Base-by-base conservation (phyloP, 2,888 invertebrate species). In the Metacarcinus magister region DNA sequence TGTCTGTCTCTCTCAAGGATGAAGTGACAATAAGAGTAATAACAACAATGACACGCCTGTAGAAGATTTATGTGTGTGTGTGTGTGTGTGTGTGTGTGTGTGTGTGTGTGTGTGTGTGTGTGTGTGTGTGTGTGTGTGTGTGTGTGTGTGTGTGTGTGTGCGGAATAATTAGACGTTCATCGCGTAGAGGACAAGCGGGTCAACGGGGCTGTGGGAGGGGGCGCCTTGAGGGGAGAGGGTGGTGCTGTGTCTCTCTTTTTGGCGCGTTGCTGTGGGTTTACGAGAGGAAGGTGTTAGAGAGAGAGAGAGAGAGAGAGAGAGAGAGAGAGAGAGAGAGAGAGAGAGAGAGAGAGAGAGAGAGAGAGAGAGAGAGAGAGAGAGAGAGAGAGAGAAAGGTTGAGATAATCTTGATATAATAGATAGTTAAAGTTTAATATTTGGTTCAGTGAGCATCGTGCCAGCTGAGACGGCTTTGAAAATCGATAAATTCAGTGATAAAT, bases 261-360 rank as follows among this genome's bases (percentile, higher is more conserved):
- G 67, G 67, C n/a, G 67, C 4, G 16, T 16, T 67, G 67, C 23
- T 67, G 67, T 67, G 67, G 67, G 67, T 67, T 67, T 67, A 67
- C 67, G 67, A 23, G 67, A 67, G 67, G 67, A 67, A 67, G 67
- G 67, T 67, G 67, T 67, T 67, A 67, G 67, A 67, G 67, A 67
- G 67, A 67, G 67, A 67, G 67, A 67, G 67, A 67, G 67, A 67
- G 67, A 67, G 67, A 67, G 67, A 67, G 67, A 67, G 67, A 67
- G 67, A 67, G 67, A 67, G 67, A 67, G 67, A 67, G 67, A 67
- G 67, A 67, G 67, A 67, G 67, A 67, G 67, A 67, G 67, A 67
- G 67, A 32, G 82, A 82, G 32, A 67, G 32, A 82, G 82, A 82
- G 82, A 82, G 82, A 32, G 82, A 82, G 82, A 82, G 82, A 82